Conservation (phyloP, 2,888 invertebrate species). For the Polyploca ridens region DNA sequence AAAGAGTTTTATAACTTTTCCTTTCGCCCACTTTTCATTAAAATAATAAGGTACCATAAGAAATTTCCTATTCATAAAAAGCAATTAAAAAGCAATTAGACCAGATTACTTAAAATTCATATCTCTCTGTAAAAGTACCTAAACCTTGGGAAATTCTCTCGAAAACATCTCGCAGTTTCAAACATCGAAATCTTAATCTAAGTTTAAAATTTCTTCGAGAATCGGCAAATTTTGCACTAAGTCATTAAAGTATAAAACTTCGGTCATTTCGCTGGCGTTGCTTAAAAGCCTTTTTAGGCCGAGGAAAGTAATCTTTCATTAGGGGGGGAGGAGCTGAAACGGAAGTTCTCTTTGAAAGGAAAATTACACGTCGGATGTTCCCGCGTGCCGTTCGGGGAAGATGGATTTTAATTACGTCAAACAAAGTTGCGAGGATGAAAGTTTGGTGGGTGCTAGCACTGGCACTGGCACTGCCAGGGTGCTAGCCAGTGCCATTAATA, state of each 20-base stretch:
- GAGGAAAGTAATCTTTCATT: constrained; percentile 84
- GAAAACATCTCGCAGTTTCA: constrained; percentile 77
- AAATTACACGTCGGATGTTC: constrained; percentile 82
- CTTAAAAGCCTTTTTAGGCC: constrained; percentile 84
- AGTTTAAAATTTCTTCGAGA: constrained; percentile 83
- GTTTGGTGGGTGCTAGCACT: constrained; percentile 41
- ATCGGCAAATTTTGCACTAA: constrained; percentile 84
- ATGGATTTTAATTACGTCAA: constrained; percentile 84
- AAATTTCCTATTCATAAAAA: constrained; percentile 61
- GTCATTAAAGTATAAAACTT: constrained; percentile 85
- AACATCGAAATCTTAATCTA: constrained; percentile 83
- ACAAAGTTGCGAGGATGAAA: constrained; percentile 70
- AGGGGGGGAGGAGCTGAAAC: constrained; percentile 82
- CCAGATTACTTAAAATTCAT: constrained; percentile 78
- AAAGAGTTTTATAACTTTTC: neutral
- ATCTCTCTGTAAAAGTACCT: constrained; percentile 64
- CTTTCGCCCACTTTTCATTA: constrained; percentile 22
- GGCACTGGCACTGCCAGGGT: neutral
- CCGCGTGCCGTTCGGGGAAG: constrained; percentile 69
- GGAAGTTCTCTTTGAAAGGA: constrained; percentile 84
- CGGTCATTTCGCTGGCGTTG: constrained; percentile 83
- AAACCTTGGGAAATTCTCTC: constrained; percentile 64
- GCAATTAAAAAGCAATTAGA: constrained; percentile 83
- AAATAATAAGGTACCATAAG: constrained; percentile 27
- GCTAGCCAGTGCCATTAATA: constrained; percentile 47